phyloP scores from a whole-genome alignment of 2,797 vertebrate species.

The Balearica regulorum region DNA sequence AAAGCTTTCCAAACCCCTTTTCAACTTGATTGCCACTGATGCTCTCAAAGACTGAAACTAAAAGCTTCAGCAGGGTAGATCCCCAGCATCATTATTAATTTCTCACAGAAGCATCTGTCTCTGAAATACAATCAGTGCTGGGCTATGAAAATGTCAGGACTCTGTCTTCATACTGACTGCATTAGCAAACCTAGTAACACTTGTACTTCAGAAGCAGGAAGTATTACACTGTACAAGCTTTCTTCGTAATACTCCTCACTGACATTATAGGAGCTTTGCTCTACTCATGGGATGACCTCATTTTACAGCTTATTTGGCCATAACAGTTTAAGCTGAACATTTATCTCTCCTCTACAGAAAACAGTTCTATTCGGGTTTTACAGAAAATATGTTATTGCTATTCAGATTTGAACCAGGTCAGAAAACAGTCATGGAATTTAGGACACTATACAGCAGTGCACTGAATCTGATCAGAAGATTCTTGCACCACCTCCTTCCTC shows the following conservation, averaged over 20 bases:
- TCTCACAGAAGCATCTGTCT: neutral
- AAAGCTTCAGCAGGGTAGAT: neutral
- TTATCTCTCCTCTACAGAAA: neutral
- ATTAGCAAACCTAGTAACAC: neutral
- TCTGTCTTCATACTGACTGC: neutral
- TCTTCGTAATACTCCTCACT: neutral
- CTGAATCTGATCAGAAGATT: neutral
- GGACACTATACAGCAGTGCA: accelerated
- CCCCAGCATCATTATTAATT: neutral
- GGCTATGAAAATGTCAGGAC: neutral
- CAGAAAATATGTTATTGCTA: neutral
- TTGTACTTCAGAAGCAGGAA: neutral
- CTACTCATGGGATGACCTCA: neutral
- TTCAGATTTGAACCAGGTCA: neutral
- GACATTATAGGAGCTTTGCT: neutral
- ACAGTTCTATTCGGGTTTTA: neutral
- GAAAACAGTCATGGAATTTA: accelerated
- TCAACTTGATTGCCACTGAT: neutral
- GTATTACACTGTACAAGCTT: neutral
- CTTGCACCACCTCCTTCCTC: too few species aligned
- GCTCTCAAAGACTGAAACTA: neutral
- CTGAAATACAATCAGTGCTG: neutral
- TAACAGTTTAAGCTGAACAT: neutral
- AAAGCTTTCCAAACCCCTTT: neutral
- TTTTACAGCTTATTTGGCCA: neutral